These are phyloP conservation scores for Nesidiocoris tenuis DNA, from an alignment of 2,888 invertebrate species.

Conservation along the genomic window DNA sequence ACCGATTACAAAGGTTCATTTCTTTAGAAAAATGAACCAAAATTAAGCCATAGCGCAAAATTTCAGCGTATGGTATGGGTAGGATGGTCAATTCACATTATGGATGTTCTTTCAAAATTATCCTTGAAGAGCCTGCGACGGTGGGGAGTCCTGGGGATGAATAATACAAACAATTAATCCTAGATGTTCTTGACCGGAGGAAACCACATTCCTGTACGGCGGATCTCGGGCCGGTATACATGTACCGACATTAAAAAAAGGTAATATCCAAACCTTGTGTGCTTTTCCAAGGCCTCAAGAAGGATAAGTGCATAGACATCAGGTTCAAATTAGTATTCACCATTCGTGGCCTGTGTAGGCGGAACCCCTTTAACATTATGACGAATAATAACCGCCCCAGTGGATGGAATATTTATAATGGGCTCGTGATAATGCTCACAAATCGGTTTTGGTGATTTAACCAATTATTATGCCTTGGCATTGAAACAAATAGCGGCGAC, in stretches of 20 bases:
- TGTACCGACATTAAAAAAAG: not conserved
- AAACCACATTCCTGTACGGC: not conserved
- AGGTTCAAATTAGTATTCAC: slow-evolving; percentile 32
- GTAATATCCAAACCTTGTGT: too few species aligned
- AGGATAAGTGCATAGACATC: not conserved
- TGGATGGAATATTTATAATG: slow-evolving; percentile 41
- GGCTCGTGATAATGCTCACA: slow-evolving; percentile 37
- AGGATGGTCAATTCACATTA: too few species aligned
- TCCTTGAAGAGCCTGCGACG: too few species aligned
- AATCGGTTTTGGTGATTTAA: slow-evolving; percentile 10
- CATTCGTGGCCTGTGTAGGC: slow-evolving; percentile 31
- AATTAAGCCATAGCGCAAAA: too few species aligned
- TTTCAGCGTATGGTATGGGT: too few species aligned
- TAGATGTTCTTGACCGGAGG: not conserved
- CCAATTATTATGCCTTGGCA: slow-evolving; percentile 20
- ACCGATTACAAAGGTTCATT: too few species aligned
- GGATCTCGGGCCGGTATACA: not conserved
- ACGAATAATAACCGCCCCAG: slow-evolving; percentile 41
- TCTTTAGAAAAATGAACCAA: too few species aligned
- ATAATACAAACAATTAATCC: not conserved
- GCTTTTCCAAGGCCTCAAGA: not conserved
- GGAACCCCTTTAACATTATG: slow-evolving; percentile 37
- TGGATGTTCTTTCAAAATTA: too few species aligned
- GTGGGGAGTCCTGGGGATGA: too few species aligned
- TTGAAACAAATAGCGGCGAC: not conserved